Evolutionary conservation across 35 echinoderm and acorn worm genomes (phyloP).

Genomic region (Apostichopus japonicus): DNA sequence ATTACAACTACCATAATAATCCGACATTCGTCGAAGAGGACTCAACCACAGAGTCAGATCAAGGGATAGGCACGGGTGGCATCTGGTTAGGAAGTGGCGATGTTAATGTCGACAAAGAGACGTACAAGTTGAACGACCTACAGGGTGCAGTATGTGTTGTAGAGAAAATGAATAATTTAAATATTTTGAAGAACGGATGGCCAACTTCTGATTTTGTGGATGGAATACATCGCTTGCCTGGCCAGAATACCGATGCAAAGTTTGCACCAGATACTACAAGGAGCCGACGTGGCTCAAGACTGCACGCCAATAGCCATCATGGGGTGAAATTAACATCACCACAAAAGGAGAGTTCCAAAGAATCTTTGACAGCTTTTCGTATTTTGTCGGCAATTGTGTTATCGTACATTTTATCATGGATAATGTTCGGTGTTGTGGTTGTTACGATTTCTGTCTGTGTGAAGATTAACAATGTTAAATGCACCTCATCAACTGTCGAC

Average conservation of each 20-base stretch:
- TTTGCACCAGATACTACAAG: neutral
- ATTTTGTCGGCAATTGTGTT: neutral
- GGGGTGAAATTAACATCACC: neutral
- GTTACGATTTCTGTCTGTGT: conserved; percentile 1
- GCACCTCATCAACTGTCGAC: neutral
- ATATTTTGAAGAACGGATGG: conserved; percentile 10
- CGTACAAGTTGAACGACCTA: neutral
- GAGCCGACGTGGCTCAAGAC: neutral
- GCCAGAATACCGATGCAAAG: neutral
- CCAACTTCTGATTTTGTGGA: neutral
- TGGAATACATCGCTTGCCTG: neutral
- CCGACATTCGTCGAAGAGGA: neutral
- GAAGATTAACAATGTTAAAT: neutral
- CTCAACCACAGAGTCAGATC: neutral
- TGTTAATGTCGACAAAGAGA: neutral
- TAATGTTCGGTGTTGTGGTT: neutral
- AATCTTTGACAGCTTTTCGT: conserved; percentile 22
- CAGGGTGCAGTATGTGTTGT: neutral
- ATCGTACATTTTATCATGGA: conserved; percentile 40
- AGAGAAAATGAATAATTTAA: neutral
- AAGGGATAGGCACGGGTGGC: neutral
- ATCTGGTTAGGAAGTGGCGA: neutral
- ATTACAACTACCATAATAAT: neutral
- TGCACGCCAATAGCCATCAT: neutral
- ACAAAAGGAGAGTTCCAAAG: neutral